Evolutionary conservation across 2,113 vertebrate species (phyloP), one percentile per base, ranked within the genome.

Genomic region (Otocyon megalotis): DNA sequence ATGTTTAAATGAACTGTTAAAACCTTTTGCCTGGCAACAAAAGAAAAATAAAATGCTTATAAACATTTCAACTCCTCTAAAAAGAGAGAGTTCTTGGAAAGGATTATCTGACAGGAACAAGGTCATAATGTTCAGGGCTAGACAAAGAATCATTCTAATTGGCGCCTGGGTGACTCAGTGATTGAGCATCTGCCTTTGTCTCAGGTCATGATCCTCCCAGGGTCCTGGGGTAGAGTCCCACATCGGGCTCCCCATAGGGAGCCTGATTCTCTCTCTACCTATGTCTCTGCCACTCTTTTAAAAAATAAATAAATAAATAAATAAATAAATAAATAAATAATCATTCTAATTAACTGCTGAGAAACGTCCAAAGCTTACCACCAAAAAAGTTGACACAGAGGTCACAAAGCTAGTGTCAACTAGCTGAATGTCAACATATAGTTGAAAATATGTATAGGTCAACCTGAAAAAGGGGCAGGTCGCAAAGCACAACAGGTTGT

Each of bases 1-100:
- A 67, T 60, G 20, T 58, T 80, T 65, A 65, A 53, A 37, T 48
- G 26, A 93, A 94, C 56, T 16, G 24, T 54, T 71, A 56, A 92
- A 96, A 65, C 35, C 37, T 56, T 83, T 65, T 53, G 14, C 43
- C 72, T 48, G 10, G 5, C 15, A 92, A 62, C 5, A 48, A 92
- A 93, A 93, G 58, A 82, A 83, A 94, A 96, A 83, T 74, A 30
- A 67, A 88, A 54, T 13, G 14, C 17, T 86, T 86, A 54, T 12
- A 77, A 84, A 69, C 93, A 4, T 22, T 90, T 94, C 53, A 50
- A 26, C 50, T n/a, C 67, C 77, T 69, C 26, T 84, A 71, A 69
- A 30, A 85, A 86, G 58, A 71, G 60, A 19, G 35, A 37, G 60
- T 54, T 24, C 15, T 74, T 87, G 24, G 74, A 86, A 74, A 84